phyloP scores from a whole-genome alignment of 2,888 invertebrate species.

The Chorisops tibialis region DNA sequence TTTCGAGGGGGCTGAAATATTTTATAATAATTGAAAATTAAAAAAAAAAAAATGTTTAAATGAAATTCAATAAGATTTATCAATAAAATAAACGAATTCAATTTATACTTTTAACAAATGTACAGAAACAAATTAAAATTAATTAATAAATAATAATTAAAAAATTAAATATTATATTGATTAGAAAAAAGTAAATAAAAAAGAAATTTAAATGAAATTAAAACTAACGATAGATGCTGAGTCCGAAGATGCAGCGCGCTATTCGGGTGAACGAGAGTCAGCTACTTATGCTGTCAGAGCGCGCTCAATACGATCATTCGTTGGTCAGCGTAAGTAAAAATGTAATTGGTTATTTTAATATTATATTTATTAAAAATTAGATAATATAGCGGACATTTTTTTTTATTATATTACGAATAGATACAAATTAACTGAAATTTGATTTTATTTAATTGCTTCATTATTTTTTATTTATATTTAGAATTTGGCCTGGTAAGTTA shows the following conservation, averaged over 20 bases:
- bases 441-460: no score
- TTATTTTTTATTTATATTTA: no score
- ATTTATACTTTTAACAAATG: no score
- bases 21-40: background rate
- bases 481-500: no score
- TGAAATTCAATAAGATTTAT: slow-evolving; percentile 1
- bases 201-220: slow-evolving; percentile 9
- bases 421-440: no score
- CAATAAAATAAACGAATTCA: background rate
- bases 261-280: slow-evolving; percentile 83
- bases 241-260: slow-evolving; percentile 81
- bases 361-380: no score
- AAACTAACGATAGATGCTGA: slow-evolving; percentile 60
- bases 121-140: slow-evolving; percentile 3
- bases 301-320: slow-evolving; percentile 82
- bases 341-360: no score
- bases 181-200: background rate
- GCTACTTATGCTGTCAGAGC: slow-evolving; percentile 76
- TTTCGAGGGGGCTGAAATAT: slow-evolving; percentile 33
- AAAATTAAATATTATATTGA: background rate
- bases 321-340: slow-evolving; percentile 52
- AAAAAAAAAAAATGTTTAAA: no score
- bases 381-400: no score
- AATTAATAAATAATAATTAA: background rate
- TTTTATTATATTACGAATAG: no score